Percentiles rank a stretch among this genome's conserved stretches.
phyloP scores from a whole-genome alignment of 2,888 invertebrate species.

The Tachina lurida region DNA sequence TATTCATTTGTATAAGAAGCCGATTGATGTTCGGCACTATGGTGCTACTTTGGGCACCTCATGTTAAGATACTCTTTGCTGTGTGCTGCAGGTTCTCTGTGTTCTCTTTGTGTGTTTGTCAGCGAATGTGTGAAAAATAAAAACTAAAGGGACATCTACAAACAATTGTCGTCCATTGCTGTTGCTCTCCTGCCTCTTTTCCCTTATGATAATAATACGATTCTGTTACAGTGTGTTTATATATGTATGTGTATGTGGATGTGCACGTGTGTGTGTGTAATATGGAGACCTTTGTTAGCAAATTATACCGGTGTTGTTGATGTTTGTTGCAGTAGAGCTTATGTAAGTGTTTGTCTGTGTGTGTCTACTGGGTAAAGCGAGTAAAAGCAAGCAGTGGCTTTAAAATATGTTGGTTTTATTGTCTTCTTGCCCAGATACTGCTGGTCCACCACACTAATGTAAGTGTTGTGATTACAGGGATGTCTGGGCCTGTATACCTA shows the following conservation, averaged over 20 bases:
- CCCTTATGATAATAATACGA: not conserved
- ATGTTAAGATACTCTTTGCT: not conserved
- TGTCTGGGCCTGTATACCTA: slow-evolving; percentile 21
- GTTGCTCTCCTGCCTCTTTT: not conserved
- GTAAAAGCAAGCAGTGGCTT: slow-evolving; percentile 23
- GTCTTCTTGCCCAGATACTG: slow-evolving; percentile 49
- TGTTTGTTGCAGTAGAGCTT: slow-evolving; percentile 1
- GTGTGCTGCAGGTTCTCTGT: not conserved
- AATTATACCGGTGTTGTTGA: slow-evolving; percentile 31
- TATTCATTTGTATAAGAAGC: no score
- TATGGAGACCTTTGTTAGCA: slow-evolving; percentile 1
- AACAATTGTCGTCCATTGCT: slow-evolving; percentile 60
- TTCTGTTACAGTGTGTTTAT: not conserved
- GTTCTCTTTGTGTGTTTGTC: not conserved
- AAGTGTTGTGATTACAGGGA: slow-evolving; percentile 68
- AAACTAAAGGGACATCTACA: slow-evolving; percentile 57
- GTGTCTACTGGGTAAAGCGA: not conserved
- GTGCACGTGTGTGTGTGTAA: not conserved
- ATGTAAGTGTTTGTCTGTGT: slow-evolving; percentile 13
- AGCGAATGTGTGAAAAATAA: not conserved
- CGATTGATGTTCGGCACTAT: no score
- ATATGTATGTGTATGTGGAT: not conserved
- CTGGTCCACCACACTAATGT: slow-evolving; percentile 70
- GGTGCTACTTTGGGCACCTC: no score
- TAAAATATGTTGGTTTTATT: slow-evolving; percentile 61